Evolutionary conservation across 2,888 invertebrate species (phyloP), one percentile per base, ranked within the genome.

Genomic region (Conus canariensis): DNA sequence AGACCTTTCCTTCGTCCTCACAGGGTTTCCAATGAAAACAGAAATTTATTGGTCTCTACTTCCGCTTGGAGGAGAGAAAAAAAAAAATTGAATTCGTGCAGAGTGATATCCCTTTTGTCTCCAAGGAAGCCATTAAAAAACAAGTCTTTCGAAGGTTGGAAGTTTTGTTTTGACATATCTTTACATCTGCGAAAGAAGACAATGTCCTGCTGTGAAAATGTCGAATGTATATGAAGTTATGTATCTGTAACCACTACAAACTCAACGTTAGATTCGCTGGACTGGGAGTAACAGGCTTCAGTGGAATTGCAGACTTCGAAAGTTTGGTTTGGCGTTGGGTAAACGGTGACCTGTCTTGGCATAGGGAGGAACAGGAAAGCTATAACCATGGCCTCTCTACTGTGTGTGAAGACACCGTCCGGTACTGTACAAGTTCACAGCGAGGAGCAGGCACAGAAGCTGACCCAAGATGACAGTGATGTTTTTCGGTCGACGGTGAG

Each of bases 341-440:
- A 5, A 22, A 8, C 70, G 19, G 22, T 16, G 22, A 22, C 70
- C 19, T n/a, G 64, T 19, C 70, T 70, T 14, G 22, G 16, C 14
- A 19, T 8, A 22, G 70, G 70, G 19, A 70, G 19, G 19, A 22
- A 22, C 16, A 58, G 22, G 19, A 58, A 56, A 22, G 10, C 7
- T 10, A 16, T 30, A 25, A 58, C 56, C 82, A 95, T 95, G 95
- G 91, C 94, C 25, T 95, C 95, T 9, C 91, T 95, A 91, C 90
- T 95, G 90, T 95, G 94, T 90, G 92, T 93, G 10, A 94, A 94
- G 91, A 93, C 93, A 82, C 88, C 91, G 58, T 94, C 94, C n/a
- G 95, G 95, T 14, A 93, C 92, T 85, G 93, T 95, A 56, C 91
- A 93, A 58, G 74, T 90, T 58, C 90, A 90, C 30, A 56, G 82